Evolutionary conservation across 2,113 vertebrate species (phyloP).

Genomic region (Ondatra zibethicus): DNA sequence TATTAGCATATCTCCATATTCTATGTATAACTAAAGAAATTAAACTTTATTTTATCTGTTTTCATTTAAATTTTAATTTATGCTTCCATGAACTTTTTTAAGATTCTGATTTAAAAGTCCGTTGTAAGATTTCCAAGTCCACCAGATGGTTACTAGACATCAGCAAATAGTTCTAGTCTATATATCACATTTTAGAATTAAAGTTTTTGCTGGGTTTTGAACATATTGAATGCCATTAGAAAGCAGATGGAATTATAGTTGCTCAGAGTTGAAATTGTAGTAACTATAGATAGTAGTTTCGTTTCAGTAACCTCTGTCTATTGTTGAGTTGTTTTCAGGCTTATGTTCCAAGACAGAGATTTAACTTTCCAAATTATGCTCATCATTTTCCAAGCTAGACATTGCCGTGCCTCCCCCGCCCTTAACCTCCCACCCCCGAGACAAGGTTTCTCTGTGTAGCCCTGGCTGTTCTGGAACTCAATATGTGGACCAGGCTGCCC

Average conservation of each 20-base stretch:
- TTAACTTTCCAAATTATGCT: background rate
- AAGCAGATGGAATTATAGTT: constrained; percentile 30
- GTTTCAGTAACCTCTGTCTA: background rate
- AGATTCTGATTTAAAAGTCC: constrained; percentile 33
- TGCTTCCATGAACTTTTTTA: constrained; percentile 15
- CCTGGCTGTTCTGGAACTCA: background rate
- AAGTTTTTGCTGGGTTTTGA: constrained; percentile 55
- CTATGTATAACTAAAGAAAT: background rate
- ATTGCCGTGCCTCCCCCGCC: too few relatives aligned
- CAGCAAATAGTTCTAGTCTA: constrained; percentile 56
- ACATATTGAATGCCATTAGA: background rate
- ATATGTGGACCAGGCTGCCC: background rate
- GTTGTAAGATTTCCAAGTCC: constrained; percentile 27
- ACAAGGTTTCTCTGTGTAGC: background rate
- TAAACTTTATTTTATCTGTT: background rate
- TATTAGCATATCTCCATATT: background rate
- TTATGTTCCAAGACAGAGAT: background rate
- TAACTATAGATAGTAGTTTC: background rate
- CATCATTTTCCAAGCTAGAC: background rate
- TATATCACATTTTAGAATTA: constrained; percentile 56
- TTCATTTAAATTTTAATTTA: constrained; percentile 48
- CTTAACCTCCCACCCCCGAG: background rate
- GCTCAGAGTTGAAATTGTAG: constrained; percentile 41
- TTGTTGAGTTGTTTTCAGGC: constrained; percentile 16
- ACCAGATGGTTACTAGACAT: constrained; percentile 34